Evolutionary conservation across 92 coral and sea anemone species (phyloP).

Genomic region (Epizoanthus scotinus): DNA sequence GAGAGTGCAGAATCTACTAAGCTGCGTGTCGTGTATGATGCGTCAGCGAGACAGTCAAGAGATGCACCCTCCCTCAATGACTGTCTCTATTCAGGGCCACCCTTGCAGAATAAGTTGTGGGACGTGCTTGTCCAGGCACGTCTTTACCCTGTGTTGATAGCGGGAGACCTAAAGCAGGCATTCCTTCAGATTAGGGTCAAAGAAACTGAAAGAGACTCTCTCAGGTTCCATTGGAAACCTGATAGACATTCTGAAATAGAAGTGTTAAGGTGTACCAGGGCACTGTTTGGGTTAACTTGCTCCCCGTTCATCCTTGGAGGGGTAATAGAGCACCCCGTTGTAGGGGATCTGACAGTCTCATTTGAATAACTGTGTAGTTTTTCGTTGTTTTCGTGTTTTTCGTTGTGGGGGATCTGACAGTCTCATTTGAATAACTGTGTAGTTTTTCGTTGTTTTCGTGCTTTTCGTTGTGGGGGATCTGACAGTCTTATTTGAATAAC

Average conservation of each 20-base stretch:
- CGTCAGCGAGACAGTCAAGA: slow-evolving; percentile 8
- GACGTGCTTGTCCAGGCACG: slow-evolving; percentile 22
- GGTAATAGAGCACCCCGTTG: too few relatives aligned
- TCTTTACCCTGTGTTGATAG: not conserved
- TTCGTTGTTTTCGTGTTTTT: too few relatives aligned
- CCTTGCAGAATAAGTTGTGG: slow-evolving; percentile 28
- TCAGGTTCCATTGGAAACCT: slow-evolving; percentile 35
- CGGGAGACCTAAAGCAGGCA: slow-evolving; percentile 17
- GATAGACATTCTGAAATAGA: not conserved
- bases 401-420: too few relatives aligned
- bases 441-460: too few relatives aligned
- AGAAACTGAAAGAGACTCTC: slow-evolving; percentile 30
- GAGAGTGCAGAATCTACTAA: slow-evolving; percentile 20
- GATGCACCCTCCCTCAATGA: slow-evolving; percentile 20
- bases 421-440: too few relatives aligned
- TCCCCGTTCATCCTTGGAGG: slow-evolving; percentile 3
- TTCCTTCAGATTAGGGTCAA: slow-evolving; percentile 22
- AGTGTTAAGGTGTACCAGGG: slow-evolving; percentile 3
- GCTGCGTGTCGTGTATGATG: slow-evolving; percentile 8
- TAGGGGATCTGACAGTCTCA: too few relatives aligned
- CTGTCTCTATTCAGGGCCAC: slow-evolving; percentile 22
- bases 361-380: too few relatives aligned
- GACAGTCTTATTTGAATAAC: too few relatives aligned
- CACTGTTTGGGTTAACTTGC: not conserved
- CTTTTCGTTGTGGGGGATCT: too few relatives aligned